Base-by-base conservation (phyloP, 2,113 vertebrate species). In the Coregonus clupeaformis region DNA sequence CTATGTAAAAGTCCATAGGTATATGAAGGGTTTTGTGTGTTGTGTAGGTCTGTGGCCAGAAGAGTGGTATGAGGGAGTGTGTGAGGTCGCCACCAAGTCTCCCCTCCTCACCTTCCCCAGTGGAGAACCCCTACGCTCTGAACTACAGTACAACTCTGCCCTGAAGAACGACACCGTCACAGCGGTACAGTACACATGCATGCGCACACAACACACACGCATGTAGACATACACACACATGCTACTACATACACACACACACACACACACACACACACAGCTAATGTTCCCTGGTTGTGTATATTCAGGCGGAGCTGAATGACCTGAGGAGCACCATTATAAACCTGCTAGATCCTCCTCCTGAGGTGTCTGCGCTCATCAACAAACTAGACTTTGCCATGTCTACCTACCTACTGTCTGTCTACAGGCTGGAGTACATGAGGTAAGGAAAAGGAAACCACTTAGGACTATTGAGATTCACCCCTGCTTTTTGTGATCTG, bases 351-450 rank as follows among this genome's bases (percentile, higher is more conserved):
- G 97, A 99, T 82, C 98, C 98, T 11, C 94, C 95, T 47, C 97
- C 97, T 0, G 98, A 99, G 77, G 97, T 98, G 30, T 93, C 94
- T 0, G 96, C 95, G 0, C 89, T 97, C 85, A 97, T 99, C 89
- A 97, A 96, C 93, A 99, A 99, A 74, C 84, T 99, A 91, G 98
- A 99, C 89, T 99, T 99, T 5, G 98, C 98, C 81, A 99, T 99
- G 98, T 98, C 97, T 47, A 99, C 98, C 4, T 99, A 99, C 67
- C 86, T 99, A 68, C 94, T 99, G 42, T 99, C 98, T 5, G 97
- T 99, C 3, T 99, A 99, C 77, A 94, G 98, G n/a, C 89, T 99
- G 20, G 98, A 99, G 72, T 97, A 97, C 77, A 99, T 99, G 97
- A 97, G 97, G 97, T 99, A 85, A 11, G 12, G 1, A 1, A 36